These are phyloP conservation scores for Eubasilissa regina DNA, from an alignment of 1,140 invertebrate genomes.

Conservation along the genomic window DNA sequence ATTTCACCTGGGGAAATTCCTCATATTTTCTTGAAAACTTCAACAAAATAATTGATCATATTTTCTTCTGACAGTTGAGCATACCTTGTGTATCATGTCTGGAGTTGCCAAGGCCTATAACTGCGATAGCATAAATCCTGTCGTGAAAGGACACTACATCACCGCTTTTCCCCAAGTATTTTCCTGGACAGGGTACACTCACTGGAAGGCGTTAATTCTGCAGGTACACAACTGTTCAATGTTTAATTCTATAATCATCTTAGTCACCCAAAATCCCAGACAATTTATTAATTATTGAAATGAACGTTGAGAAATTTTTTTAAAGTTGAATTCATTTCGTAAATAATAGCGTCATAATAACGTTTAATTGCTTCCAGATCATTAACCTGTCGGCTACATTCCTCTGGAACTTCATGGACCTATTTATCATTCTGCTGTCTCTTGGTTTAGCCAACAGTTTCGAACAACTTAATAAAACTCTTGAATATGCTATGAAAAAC, in stretches of 20 bases:
- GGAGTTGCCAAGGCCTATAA: conserved; percentile 33
- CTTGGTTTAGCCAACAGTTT: conserved; percentile 74
- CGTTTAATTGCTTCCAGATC: conserved; percentile 49
- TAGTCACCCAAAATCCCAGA: too few relatives aligned
- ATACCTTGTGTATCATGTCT: conserved; percentile 31
- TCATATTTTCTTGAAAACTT: too few relatives aligned
- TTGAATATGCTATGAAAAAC: conserved; percentile 70
- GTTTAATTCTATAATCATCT: too few relatives aligned
- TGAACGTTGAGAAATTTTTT: neutral
- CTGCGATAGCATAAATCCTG: conserved; percentile 5
- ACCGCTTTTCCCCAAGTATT: conserved; percentile 41
- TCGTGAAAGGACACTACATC: conserved; percentile 17
- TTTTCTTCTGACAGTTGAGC: conserved; percentile 28
- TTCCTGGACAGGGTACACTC: conserved; percentile 23
- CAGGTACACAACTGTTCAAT: conserved; percentile 1
- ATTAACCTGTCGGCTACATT: conserved; percentile 71
- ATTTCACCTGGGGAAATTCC: too few relatives aligned
- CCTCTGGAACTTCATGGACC: conserved; percentile 77
- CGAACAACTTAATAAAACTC: conserved; percentile 71
- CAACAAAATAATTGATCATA: too few relatives aligned
- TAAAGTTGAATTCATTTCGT: too few relatives aligned
- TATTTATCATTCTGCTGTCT: conserved; percentile 77
- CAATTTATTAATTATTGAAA: conserved; percentile 1
- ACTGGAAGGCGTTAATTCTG: conserved; percentile 35
- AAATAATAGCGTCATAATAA: too few relatives aligned